Conservation (phyloP, 2,113 vertebrate species). For the Aleadryas rufinucha region DNA sequence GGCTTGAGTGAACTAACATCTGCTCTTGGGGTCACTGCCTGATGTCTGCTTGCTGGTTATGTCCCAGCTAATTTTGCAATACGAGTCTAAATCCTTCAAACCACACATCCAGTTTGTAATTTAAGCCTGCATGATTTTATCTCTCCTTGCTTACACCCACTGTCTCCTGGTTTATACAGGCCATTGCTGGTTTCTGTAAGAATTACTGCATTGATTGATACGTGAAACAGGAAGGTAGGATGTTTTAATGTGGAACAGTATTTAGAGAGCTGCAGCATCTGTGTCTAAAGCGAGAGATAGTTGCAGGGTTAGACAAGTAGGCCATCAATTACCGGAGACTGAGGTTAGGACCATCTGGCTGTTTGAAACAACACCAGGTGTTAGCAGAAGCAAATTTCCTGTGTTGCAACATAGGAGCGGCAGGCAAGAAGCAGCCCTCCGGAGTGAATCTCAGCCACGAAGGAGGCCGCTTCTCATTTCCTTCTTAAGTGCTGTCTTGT, state of each 20-base stretch:
- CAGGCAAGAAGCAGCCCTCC: slow-evolving; percentile 20
- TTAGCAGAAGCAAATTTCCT: slow-evolving; percentile 67
- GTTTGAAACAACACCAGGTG: slow-evolving; percentile 67
- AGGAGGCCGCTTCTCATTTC: slow-evolving; percentile 22
- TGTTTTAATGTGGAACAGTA: neutral
- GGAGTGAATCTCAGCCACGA: slow-evolving; percentile 12
- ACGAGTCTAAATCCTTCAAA: neutral
- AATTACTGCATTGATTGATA: slow-evolving; percentile 28
- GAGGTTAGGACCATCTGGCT: slow-evolving; percentile 66
- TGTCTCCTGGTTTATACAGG: slow-evolving; percentile 44
- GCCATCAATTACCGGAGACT: slow-evolving; percentile 63
- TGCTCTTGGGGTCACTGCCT: neutral
- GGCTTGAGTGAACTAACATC: neutral
- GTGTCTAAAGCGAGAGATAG: slow-evolving; percentile 46
- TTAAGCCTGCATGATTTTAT: slow-evolving; percentile 28
- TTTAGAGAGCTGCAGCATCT: slow-evolving; percentile 54
- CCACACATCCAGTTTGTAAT: neutral
- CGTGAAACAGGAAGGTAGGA: slow-evolving; percentile 39
- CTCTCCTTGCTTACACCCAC: slow-evolving; percentile 45
- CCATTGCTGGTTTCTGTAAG: slow-evolving; percentile 38
- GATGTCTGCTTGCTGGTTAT: neutral
- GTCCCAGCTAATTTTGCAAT: slow-evolving; percentile 2
- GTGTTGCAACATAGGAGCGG: slow-evolving; percentile 43
- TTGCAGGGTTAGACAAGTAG: slow-evolving; percentile 51
- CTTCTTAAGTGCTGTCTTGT: slow-evolving; percentile 7